Percentiles rank a stretch among this genome's conserved stretches.
Evolutionary conservation across 2,888 invertebrate genomes (phyloP).

Genomic region (Drosophila incognita): DNA sequence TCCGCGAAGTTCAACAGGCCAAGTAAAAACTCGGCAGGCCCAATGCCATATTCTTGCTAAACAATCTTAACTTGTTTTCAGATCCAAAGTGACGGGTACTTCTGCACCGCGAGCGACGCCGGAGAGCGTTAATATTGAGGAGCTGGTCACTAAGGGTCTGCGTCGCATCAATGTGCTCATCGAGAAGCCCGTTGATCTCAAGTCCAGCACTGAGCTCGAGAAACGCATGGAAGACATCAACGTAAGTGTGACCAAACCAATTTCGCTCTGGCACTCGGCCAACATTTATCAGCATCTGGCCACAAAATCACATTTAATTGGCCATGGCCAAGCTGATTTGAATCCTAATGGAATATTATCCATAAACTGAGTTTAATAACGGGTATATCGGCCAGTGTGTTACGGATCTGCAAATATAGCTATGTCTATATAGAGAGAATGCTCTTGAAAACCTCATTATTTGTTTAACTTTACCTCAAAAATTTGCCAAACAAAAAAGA

Average conservation of each 20-base stretch:
- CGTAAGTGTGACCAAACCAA: conserved; percentile 76
- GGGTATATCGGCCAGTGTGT: background rate
- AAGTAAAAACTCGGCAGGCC: conserved; percentile 62
- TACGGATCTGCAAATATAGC: background rate
- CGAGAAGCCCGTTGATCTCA: conserved; percentile 82
- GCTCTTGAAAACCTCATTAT: background rate
- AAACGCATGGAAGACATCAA: conserved; percentile 83
- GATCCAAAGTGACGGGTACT: conserved; percentile 62
- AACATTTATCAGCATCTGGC: conserved; percentile 36
- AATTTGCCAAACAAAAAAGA: background rate
- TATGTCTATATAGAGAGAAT: background rate
- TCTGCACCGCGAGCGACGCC: conserved; percentile 55
- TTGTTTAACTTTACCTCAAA: background rate
- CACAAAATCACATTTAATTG: conserved; percentile 27
- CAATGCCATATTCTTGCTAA: background rate
- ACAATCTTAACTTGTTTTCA: conserved; percentile 19
- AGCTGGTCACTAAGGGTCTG: conserved; percentile 83
- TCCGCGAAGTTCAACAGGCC: conserved; percentile 84
- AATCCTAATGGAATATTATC: conserved; percentile 7
- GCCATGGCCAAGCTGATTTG: conserved; percentile 21
- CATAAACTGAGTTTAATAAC: background rate
- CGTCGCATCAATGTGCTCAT: conserved; percentile 84
- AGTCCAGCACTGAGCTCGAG: conserved; percentile 81
- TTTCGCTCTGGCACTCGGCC: conserved; percentile 22
- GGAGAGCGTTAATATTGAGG: conserved; percentile 82